Evolutionary conservation across 2,797 vertebrate genomes (phyloP), one percentile per base, ranked within the genome.

Genomic region (Melanotaenia parkinsoni): DNA sequence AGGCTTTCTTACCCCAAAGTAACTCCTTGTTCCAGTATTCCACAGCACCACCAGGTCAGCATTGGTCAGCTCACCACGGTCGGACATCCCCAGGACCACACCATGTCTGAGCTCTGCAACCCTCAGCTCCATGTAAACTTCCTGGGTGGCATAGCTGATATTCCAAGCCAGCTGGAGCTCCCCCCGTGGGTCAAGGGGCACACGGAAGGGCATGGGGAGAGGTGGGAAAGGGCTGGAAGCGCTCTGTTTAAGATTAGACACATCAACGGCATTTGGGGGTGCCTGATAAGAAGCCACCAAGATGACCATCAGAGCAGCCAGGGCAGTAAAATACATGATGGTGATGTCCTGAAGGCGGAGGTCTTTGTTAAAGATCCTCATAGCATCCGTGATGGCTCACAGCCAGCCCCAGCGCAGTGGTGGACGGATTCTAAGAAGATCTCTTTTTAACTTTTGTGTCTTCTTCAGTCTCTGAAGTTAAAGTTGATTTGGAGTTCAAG

Each of bases 81-180:
- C 96, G 0, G 98, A 99, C 97, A 99, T 98, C 16, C 98, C 98
- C 0, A 99, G 95, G 18, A 99, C 82, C 35, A 99, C 26, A 0
- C 98, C 98, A 0, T 95, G 94, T 14, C 26, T 79, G 30, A 94
- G 86, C n/a, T 94, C 66, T 6, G 66, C 93, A 30, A 94, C 30
- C 74, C 82, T 89, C 33, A 99, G 92, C 92, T 93, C 92, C 89
- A 99, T 95, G 72, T 95, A 84, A 16, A 99, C 54, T 0, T 84
- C 92, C 88, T 97, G 91, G 40, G 83, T 61, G 0, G 71, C 18
- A 0, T 98, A 98, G 88, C 96, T 98, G 91, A 99, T 70, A 0
- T 98, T 98, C 98, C 98, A 99, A 24, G 94, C 94, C 40, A 99
- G 95, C 75, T 95, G 91, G 12, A 98, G 89, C 57, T 93, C 58